Evolutionary conservation across 2,888 invertebrate genomes (phyloP), one percentile per base, ranked within the genome.

Genomic region (Pyrocoelia pectoralis): DNA sequence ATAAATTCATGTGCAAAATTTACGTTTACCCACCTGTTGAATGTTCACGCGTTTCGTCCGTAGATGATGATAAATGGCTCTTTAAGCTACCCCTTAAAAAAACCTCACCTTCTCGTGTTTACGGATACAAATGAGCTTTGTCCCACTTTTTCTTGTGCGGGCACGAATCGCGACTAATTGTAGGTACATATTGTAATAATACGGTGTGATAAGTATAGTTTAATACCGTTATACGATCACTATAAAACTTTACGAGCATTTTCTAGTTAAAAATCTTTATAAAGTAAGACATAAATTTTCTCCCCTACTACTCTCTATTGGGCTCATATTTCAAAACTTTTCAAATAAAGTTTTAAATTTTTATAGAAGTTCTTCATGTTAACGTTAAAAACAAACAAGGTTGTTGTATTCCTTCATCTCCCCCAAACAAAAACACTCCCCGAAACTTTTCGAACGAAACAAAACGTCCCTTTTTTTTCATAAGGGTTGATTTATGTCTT

Each of bases 211-310:
- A 6, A 24, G 24, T 6, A 24, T 24, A 24, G 6, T 24, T 24
- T 24, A 24, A 24, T 5, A 24, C 24, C 3, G 24, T 33, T 33
- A 33, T 33, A 33, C 33, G 33, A 33, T 33, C 33, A 8, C 2
- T n/a, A 33, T 33, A 33, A 33, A 33, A 33, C 10, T 33, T 33
- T 33, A 33, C 33, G 33, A 33, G 33, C n/a, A 33, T 33, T 33
- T 33, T 33, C n/a, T n/a, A 33, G 33, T 33, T 33, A 33, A 33
- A 33, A n/a, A 33, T 33, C 33, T 33, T n/a, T n/a, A 8, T 33
- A n/a, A n/a, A n/a, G n/a, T 33, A 33, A 33, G 33, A 33, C 33
- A 33, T 33, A 33, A 33, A 33, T 33, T 33, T 33, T 33, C n/a
- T 33, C n/a, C 8, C 8, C 33, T 33, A n/a, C 24, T 24, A 5